Evolutionary conservation across 37 sponge, comb jelly and placozoan species (phyloP), one percentile per base, ranked within the genome.

Genomic region (Crambe crambe): DNA sequence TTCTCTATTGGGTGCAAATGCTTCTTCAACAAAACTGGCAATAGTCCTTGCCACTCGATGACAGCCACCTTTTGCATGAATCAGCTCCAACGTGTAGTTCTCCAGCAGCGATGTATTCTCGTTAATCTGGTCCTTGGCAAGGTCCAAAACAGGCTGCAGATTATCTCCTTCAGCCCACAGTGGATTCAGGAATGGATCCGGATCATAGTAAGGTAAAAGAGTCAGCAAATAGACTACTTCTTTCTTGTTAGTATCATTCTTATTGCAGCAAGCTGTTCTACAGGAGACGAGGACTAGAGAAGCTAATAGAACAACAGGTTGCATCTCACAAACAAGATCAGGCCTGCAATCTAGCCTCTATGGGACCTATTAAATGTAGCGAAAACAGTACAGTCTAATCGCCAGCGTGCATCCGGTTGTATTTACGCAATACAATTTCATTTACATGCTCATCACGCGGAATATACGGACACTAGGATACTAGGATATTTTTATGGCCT

Each of bases 11-110:
- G 2, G 3, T 6, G 23, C 22, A 47, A 47, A 23, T 4, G 32
- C 26, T 35, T 42, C 37, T 9, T 29, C 8, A 9, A 38, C 43
- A 15, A 36, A 42, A 25, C 27, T 65, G 10, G 25, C 31, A 12
- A 34, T 2, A 5, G 66, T 65, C 10, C 35, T 64, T 29, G 9
- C 18, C 21, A 26, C 59, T 12, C 69, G 5, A 38, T 74, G 54
- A 36, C 83, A 83, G 3, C 83, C 83, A 37, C 56, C 42, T 29
- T 83, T 67, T 22, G 22, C 75, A 37, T 74, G 38, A 54, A 83
- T 47, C 29, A 83, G 75, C 10, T 62, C n/a, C 51, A 83, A 25
- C n/a, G 25, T 66, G 67, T 74, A 65, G 65, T 42, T 65, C 15
- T 31, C 66, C 66, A 65, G 66, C 3, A 65, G 17, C 10, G 32